Evolutionary conservation across 2,797 vertebrate species (phyloP).

Genomic region (Coracias cyanogaster): DNA sequence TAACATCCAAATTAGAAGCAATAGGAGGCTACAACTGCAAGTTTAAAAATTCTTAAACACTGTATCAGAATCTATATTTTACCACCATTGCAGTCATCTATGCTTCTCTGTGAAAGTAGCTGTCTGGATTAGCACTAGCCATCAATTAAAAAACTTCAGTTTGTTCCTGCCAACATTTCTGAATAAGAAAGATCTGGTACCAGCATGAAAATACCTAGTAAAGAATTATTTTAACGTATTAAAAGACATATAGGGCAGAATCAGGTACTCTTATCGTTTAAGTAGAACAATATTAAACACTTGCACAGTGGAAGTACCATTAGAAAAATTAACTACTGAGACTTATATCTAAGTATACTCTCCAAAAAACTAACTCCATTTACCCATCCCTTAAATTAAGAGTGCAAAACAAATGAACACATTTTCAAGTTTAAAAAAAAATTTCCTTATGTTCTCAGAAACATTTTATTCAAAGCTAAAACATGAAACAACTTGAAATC

Average conservation of each 20-base stretch:
- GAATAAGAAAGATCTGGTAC: background rate
- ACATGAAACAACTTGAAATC: background rate
- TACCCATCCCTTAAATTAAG: background rate
- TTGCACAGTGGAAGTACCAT: rapidly evolving
- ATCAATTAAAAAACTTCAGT: background rate
- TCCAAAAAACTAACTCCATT: background rate
- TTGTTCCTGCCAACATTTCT: background rate
- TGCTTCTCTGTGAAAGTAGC: background rate
- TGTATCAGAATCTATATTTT: background rate
- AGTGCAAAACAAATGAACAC: background rate
- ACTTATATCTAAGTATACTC: background rate
- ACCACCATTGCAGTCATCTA: background rate
- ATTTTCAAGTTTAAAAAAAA: background rate
- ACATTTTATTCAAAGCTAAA: background rate
- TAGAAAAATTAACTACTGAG: background rate
- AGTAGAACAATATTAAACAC: background rate
- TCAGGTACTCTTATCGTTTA: background rate
- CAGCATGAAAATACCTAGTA: background rate
- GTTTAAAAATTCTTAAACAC: background rate
- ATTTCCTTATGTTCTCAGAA: background rate
- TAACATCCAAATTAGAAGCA: background rate
- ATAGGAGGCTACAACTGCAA: background rate
- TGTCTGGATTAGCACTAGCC: background rate
- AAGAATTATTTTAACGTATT: background rate
- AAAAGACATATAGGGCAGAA: background rate